Evolutionary conservation across 2,797 vertebrate genomes (phyloP).

Genomic region (Ctenopoma kingsleyae): DNA sequence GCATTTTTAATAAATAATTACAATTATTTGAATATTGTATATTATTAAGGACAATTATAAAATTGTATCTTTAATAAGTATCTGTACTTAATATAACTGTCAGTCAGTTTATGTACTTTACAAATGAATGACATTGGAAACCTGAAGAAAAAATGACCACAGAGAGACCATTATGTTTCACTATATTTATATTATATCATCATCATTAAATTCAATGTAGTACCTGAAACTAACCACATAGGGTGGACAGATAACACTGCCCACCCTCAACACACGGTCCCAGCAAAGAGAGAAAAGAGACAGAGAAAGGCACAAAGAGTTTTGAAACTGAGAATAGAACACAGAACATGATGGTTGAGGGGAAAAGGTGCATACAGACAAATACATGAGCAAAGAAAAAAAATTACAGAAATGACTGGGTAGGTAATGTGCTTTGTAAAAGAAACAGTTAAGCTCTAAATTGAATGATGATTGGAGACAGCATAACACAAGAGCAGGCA

Average conservation of each 20-base stretch:
- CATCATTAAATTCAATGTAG: slow-evolving; percentile 85
- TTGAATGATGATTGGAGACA: slow-evolving; percentile 30
- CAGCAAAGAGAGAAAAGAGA: slow-evolving; percentile 83
- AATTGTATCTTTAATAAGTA: no score
- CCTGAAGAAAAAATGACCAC: not conserved
- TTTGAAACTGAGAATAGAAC: slow-evolving; percentile 60
- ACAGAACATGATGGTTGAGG: slow-evolving; percentile 35
- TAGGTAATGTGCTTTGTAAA: not conserved
- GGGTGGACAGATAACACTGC: slow-evolving; percentile 66
- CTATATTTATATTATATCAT: slow-evolving; percentile 89
- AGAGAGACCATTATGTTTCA: slow-evolving; percentile 72
- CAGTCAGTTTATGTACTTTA: not conserved
- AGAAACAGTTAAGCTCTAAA: slow-evolving; percentile 47
- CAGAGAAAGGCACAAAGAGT: slow-evolving; percentile 84
- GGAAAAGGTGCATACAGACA: slow-evolving; percentile 34
- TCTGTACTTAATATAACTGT: not conserved
- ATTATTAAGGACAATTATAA: no score
- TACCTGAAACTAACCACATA: slow-evolving; percentile 89
- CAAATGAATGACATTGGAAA: not conserved
- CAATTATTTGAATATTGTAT: no score
- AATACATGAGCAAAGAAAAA: slow-evolving; percentile 51
- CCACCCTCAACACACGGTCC: slow-evolving; percentile 82
- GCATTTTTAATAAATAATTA: no score
- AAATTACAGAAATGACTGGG: slow-evolving; percentile 10
- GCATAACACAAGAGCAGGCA: slow-evolving; percentile 44